A percentile compares a stretch with the other conserved stretches of the same genome.
Evolutionary conservation across 2,888 invertebrate species (phyloP).

Genomic region (Drosophila sordidula): DNA sequence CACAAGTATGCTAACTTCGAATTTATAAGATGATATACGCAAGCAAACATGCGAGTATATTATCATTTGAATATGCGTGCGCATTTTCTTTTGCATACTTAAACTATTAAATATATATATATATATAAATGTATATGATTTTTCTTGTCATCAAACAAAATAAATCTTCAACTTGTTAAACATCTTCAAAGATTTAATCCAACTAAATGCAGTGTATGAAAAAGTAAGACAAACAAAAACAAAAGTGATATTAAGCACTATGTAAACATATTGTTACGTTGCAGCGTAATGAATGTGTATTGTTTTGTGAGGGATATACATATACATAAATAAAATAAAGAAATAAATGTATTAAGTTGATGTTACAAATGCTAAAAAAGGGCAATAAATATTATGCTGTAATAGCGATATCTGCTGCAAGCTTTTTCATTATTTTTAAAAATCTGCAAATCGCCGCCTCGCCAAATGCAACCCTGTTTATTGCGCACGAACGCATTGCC

Average conservation of each 20-base stretch:
- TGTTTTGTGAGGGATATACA: slow-evolving; percentile 76
- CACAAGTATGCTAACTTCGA: slow-evolving; percentile 72
- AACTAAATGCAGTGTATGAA: slow-evolving; percentile 32
- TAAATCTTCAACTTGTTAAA: slow-evolving; percentile 62
- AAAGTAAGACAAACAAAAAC: slow-evolving; percentile 44
- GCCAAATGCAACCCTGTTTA: slow-evolving; percentile 28
- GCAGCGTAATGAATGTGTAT: slow-evolving; percentile 70
- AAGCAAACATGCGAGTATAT: slow-evolving; percentile 25
- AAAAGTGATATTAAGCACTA: slow-evolving; percentile 76
- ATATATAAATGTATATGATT: slow-evolving; percentile 41
- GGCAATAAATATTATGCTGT: slow-evolving; percentile 58
- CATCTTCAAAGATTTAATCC: slow-evolving; percentile 62
- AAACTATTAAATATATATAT: slow-evolving; percentile 40
- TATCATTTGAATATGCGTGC: slow-evolving; percentile 41
- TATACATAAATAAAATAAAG: slow-evolving; percentile 54
- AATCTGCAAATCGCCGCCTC: background rate
- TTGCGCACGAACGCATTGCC: slow-evolving; percentile 6
- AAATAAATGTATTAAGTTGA: slow-evolving; percentile 75
- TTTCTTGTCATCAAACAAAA: slow-evolving; percentile 46
- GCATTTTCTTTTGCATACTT: slow-evolving; percentile 66
- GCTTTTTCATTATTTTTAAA: slow-evolving; percentile 2
- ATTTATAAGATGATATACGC: slow-evolving; percentile 60
- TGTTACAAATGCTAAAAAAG: slow-evolving; percentile 67
- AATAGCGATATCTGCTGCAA: slow-evolving; percentile 16
- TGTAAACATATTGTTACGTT: slow-evolving; percentile 75